These are phyloP conservation scores for Hyperoodon ampullatus DNA, from an alignment of 2,113 vertebrate genomes.

Conservation along the genomic window DNA sequence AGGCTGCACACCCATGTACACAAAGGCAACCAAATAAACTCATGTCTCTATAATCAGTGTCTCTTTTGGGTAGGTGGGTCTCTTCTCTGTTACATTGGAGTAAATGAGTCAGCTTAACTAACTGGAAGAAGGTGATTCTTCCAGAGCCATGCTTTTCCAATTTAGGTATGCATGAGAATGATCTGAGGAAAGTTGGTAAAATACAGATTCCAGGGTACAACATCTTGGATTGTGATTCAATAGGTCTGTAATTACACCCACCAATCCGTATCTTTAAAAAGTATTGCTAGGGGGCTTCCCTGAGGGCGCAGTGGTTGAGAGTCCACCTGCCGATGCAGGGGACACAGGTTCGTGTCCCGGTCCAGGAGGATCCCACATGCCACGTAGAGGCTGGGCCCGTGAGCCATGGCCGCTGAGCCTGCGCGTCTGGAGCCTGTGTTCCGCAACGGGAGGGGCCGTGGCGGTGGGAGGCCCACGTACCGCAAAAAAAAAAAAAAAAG, in stretches of 20 bases:
- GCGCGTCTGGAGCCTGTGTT: too few species aligned
- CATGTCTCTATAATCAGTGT: background rate
- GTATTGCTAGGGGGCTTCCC: background rate
- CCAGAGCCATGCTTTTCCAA: background rate
- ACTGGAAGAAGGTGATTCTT: conserved; percentile 4
- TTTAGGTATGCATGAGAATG: conserved; percentile 5
- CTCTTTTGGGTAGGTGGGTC: background rate
- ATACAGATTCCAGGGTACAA: background rate
- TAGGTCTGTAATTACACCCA: conserved; percentile 2
- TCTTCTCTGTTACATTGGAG: background rate
- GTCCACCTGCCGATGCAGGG: too few species aligned
- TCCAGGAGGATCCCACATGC: too few species aligned
- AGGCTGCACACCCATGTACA: background rate
- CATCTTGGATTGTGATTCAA: background rate
- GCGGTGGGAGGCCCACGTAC: too few species aligned
- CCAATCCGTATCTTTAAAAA: background rate
- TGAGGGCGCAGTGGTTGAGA: too few species aligned
- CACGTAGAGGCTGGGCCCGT: too few species aligned
- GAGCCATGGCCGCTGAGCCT: too few species aligned
- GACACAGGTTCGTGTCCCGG: too few species aligned
- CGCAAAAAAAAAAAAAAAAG: too few species aligned
- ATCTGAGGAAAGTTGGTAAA: background rate
- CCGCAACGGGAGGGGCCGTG: too few species aligned
- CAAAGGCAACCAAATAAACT: conserved; percentile 45
- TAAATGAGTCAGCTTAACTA: conserved; percentile 25